These are phyloP conservation scores for Microplitis mediator DNA, from an alignment of 1,140 invertebrate genomes.

Conservation along the genomic window DNA sequence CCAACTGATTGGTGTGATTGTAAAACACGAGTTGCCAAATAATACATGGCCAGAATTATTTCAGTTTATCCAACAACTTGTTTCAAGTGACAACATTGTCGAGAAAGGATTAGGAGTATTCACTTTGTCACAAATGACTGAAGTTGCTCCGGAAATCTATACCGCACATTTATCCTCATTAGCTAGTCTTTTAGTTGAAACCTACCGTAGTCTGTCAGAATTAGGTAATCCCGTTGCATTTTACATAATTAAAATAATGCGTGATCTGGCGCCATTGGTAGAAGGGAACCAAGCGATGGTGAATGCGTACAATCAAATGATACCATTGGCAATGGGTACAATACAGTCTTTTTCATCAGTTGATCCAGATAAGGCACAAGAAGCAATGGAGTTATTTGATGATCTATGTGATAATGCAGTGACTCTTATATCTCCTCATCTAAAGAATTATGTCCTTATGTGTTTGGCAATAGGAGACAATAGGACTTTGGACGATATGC, in stretches of 20 bases:
- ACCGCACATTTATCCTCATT: constrained; percentile 64
- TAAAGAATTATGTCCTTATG: constrained; percentile 71
- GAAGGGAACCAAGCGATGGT: constrained; percentile 66
- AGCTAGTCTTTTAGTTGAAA: constrained; percentile 63
- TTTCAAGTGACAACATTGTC: constrained; percentile 61
- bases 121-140: constrained; percentile 69
- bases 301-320: constrained; percentile 68
- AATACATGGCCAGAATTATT: constrained; percentile 75
- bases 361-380: constrained; percentile 67
- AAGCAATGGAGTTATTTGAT: constrained; percentile 76
- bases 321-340: constrained; percentile 69
- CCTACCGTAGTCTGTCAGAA: constrained; percentile 61
- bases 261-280: constrained; percentile 66
- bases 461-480: constrained; percentile 70
- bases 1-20: constrained; percentile 71
- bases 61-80: constrained; percentile 69
- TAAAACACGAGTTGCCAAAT: constrained; percentile 74
- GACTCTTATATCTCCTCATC: constrained; percentile 68
- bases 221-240: constrained; percentile 63
- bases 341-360: constrained; percentile 63
- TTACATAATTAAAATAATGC: constrained; percentile 69
- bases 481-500: constrained; percentile 62
- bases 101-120: constrained; percentile 74
- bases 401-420: constrained; percentile 73
- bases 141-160: constrained; percentile 67